A percentile compares a stretch with the other conserved stretches of the same genome.
Conservation (phyloP, 1,140 invertebrate genomes). For the Saccostrea cuccullata region DNA sequence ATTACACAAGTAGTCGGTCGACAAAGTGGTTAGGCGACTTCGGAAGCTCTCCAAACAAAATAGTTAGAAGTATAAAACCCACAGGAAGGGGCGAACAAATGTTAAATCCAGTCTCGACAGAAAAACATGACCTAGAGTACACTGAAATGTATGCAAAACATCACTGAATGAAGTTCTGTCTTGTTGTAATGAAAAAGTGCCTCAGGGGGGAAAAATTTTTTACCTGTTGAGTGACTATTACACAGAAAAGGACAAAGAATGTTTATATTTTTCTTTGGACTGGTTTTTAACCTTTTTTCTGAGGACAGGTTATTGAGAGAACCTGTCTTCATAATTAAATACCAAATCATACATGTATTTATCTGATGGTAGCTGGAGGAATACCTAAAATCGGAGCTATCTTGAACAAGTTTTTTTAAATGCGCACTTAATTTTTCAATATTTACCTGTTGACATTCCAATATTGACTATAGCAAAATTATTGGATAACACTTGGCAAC, state of each 20-base stretch:
- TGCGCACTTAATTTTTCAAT: not conserved
- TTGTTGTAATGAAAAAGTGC: not conserved
- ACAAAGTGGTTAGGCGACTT: not conserved
- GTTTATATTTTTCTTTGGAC: not conserved
- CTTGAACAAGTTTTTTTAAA: no score
- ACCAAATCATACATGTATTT: no score
- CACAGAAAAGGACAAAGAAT: not conserved
- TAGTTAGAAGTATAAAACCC: not conserved
- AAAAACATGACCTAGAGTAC: not conserved
- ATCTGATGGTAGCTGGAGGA: no score
- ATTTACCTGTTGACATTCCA: not conserved
- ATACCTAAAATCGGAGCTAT: no score
- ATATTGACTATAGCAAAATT: not conserved
- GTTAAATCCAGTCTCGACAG: not conserved
- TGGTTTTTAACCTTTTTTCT: not conserved
- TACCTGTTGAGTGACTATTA: conserved; percentile 4
- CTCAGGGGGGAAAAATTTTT: not conserved
- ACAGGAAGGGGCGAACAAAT: not conserved
- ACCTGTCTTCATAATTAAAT: no score
- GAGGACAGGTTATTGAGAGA: not conserved
- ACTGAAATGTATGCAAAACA: not conserved
- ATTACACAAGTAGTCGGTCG: not conserved
- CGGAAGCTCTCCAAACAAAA: not conserved
- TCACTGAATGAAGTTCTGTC: not conserved
- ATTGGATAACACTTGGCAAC: not conserved